Conservation (phyloP, 2,888 invertebrate genomes). For the Hydraecia micacea region DNA sequence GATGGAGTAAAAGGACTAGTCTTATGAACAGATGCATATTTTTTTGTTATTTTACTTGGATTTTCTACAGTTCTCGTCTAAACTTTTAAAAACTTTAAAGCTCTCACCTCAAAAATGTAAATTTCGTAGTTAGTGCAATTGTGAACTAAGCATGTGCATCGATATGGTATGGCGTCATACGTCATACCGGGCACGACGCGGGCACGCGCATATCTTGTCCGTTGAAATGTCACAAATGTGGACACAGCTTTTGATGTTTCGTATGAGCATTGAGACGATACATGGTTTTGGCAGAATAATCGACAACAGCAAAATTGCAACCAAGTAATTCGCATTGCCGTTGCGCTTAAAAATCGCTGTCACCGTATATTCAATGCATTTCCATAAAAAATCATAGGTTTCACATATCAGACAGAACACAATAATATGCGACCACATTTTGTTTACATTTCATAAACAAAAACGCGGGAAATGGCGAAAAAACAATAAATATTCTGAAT, state of each 20-base stretch:
- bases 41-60: no score
- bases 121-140: no score
- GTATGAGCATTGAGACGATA: background rate
- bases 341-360: background rate
- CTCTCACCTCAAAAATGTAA: no score
- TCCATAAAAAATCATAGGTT: background rate
- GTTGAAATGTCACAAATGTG: background rate
- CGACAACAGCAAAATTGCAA: background rate
- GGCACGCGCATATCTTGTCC: background rate
- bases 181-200: background rate
- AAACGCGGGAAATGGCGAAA: slow-evolving; percentile 17
- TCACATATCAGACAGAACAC: no score
- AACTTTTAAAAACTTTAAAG: no score
- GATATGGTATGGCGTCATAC: background rate
- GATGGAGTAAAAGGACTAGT: no score
- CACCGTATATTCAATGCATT: background rate
- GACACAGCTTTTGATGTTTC: background rate
- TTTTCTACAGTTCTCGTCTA: no score
- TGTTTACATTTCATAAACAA: slow-evolving; percentile 6
- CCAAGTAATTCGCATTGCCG: background rate
- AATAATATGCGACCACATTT: background rate
- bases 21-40: no score
- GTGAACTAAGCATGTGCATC: no score
- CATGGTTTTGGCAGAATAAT: background rate
- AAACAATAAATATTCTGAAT: slow-evolving; percentile 26